Evolutionary conservation across 2,888 invertebrate species (phyloP).

Genomic region (Aspidiotus rigidus): DNA sequence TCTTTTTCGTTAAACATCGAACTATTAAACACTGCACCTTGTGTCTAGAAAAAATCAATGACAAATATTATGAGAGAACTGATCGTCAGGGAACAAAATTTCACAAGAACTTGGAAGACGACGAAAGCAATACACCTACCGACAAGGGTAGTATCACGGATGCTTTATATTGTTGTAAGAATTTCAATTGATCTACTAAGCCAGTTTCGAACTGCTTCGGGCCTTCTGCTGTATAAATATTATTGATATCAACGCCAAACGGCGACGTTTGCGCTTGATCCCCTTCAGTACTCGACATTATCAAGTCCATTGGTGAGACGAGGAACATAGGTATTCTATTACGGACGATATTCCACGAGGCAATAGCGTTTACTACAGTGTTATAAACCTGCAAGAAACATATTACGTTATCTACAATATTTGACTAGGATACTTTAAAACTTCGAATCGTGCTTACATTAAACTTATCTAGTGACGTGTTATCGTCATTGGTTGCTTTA

Average conservation of each 20-base stretch:
- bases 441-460: slow-evolving; percentile 3
- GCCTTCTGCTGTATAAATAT: slow-evolving; percentile 20
- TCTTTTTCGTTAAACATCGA: slow-evolving; percentile 21
- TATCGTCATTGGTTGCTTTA: slow-evolving; percentile 6
- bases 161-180: slow-evolving; percentile 18
- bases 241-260: slow-evolving; percentile 19
- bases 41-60: slow-evolving; percentile 8
- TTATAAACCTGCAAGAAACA: slow-evolving; percentile 15
- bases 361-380: slow-evolving; percentile 15
- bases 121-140: not conserved
- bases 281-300: too few relatives aligned
- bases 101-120: not conserved
- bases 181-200: slow-evolving; percentile 4
- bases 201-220: slow-evolving; percentile 14
- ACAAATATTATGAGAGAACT: not conserved
- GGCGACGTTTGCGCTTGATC: not conserved
- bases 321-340: slow-evolving; percentile 18
- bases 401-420: too few relatives aligned
- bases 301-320: slow-evolving; percentile 5
- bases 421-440: not conserved
- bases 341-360: slow-evolving; percentile 20
- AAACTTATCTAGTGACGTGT: slow-evolving; percentile 14
- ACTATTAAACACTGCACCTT: slow-evolving; percentile 28
- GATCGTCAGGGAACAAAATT: not conserved
- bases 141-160: slow-evolving; percentile 15